phyloP scores from a whole-genome alignment of 2,113 vertebrate genomes.

The Nettapus auritus region DNA sequence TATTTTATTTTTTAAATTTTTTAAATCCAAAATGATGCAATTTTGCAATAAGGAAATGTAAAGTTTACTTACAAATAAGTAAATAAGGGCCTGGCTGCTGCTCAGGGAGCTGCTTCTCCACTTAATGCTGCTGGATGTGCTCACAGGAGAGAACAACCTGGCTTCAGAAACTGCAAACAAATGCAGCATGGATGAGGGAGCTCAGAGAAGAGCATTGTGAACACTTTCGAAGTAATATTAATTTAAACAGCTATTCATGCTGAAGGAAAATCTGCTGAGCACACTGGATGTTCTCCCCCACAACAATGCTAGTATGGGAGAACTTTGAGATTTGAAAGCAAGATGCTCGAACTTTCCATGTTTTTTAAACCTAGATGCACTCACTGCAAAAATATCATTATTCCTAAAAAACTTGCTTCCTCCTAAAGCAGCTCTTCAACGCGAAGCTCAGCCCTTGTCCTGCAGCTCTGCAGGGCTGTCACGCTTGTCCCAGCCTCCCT shows the following conservation, averaged over 20 bases:
- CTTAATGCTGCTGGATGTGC: too few species aligned
- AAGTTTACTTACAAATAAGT: neutral
- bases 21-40: neutral
- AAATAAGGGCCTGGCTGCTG: neutral
- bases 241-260: neutral
- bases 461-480: neutral
- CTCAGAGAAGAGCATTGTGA: neutral
- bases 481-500: accelerated
- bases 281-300: neutral
- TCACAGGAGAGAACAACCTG: neutral
- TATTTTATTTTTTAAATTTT: too few species aligned
- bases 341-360: neutral
- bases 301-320: neutral
- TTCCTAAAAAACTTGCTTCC: neutral
- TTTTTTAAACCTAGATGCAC: neutral
- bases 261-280: neutral
- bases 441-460: neutral
- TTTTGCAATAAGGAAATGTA: neutral
- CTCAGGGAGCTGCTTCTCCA: neutral
- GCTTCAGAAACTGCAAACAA: neutral
- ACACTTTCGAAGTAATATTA: neutral
- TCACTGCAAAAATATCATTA: neutral
- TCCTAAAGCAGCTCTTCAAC: accelerated
- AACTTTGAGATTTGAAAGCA: neutral
- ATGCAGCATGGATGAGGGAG: neutral